Percentiles rank a stretch among this genome's conserved stretches.
Conservation (phyloP, 2,888 invertebrate species). For the Amblyteles armatorius region DNA sequence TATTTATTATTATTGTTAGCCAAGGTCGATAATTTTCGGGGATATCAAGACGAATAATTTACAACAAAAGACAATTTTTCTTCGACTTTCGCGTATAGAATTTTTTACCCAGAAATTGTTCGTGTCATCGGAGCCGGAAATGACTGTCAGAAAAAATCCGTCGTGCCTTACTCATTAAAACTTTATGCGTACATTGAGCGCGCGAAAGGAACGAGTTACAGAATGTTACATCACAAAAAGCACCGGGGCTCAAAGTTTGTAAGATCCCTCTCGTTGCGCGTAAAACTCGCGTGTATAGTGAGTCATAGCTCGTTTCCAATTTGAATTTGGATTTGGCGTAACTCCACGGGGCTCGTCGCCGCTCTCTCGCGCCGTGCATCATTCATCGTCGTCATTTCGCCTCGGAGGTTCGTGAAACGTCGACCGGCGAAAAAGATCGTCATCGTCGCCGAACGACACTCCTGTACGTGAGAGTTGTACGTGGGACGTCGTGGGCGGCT, state of each 20-base stretch:
- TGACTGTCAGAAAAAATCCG: no score
- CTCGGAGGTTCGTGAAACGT: conserved; percentile 13
- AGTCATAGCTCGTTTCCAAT: conserved; percentile 69
- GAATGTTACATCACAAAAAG: background rate
- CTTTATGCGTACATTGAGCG: no score
- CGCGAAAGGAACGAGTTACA: background rate
- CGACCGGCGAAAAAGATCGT: conserved; percentile 43
- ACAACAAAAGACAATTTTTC: no score
- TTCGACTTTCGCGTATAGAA: no score
- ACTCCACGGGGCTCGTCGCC: conserved; percentile 69
- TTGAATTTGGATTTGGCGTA: conserved; percentile 73
- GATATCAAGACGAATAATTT: no score
- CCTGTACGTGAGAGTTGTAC: conserved; percentile 54
- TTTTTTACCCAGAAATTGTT: no score
- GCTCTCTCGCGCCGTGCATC: background rate
- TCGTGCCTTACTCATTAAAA: no score
- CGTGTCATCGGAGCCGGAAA: no score
- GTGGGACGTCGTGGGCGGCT: conserved; percentile 71
- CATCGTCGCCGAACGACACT: conserved; percentile 57
- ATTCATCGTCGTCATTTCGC: conserved; percentile 26
- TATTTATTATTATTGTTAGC: no score
- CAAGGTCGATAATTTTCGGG: no score
- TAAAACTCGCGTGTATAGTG: conserved; percentile 51
- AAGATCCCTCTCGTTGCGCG: background rate
- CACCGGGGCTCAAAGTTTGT: background rate